These are phyloP conservation scores for Lymantria dispar DNA, from an alignment of 2,888 invertebrate species.

Conservation along the genomic window DNA sequence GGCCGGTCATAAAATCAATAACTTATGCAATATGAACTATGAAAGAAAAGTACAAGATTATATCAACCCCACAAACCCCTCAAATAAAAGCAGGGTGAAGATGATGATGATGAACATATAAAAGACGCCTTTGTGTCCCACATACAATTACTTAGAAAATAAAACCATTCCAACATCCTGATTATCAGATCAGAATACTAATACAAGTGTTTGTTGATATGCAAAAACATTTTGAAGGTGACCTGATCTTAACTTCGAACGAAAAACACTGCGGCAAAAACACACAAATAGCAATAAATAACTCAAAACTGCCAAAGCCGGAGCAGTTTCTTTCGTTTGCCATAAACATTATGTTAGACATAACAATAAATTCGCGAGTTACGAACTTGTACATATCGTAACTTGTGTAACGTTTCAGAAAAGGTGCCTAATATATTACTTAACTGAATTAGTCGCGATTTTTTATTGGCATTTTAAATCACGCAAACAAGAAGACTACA, in stretches of 20 bases:
- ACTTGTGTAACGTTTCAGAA: not conserved
- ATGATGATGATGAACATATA: too few species aligned
- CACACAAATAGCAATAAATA: slow-evolving; percentile 35
- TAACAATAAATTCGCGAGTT: slow-evolving; percentile 21
- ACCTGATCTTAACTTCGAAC: slow-evolving; percentile 15
- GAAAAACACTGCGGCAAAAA: slow-evolving; percentile 25
- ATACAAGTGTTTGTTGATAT: slow-evolving; percentile 6
- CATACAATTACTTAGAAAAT: too few species aligned
- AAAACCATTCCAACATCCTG: not conserved
- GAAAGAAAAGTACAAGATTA: too few species aligned
- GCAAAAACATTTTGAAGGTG: slow-evolving; percentile 12
- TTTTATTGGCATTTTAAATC: too few species aligned
- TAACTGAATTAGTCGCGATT: too few species aligned
- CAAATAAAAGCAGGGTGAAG: too few species aligned
- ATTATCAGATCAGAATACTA: slow-evolving; percentile 3
- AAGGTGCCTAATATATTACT: not conserved
- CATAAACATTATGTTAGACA: slow-evolving; percentile 27
- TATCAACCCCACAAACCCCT: too few species aligned
- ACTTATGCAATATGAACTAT: too few species aligned
- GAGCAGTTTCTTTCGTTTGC: slow-evolving; percentile 20
- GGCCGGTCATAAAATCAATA: too few species aligned
- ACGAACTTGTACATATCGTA: not conserved
- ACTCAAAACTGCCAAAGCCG: slow-evolving; percentile 30
- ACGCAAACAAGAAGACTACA: too few species aligned
- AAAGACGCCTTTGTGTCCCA: too few species aligned